Conservation (phyloP, 2,797 vertebrate species). For the Eulemur rubriventer region DNA sequence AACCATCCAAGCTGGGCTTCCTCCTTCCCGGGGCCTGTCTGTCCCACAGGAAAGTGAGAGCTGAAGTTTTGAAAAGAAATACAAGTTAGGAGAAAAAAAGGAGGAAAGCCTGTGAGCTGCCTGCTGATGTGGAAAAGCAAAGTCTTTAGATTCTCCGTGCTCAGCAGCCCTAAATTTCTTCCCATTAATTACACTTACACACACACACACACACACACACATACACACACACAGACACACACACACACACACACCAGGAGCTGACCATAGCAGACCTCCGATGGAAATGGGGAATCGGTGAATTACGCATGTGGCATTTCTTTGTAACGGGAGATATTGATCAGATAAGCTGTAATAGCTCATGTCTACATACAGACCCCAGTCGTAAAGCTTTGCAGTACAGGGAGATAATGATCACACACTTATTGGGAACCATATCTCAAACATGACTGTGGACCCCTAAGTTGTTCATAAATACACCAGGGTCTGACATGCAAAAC, state of each 20-base stretch:
- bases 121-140: not conserved
- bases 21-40: not conserved
- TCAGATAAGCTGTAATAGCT: slow-evolving; percentile 76
- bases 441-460: not conserved
- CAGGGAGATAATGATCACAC: slow-evolving; percentile 18
- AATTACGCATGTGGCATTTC: slow-evolving; percentile 77
- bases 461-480: not conserved
- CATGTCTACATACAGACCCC: slow-evolving; percentile 68
- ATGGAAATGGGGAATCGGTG: slow-evolving; percentile 69
- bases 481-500: not conserved
- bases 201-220: not conserved
- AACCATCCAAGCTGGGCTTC: not conserved
- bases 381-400: slow-evolving; percentile 60
- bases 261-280: slow-evolving; percentile 54
- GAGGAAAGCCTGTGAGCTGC: not conserved
- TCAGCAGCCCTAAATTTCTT: not conserved
- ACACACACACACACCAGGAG: not conserved
- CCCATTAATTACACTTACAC: not conserved
- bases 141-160: not conserved
- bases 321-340: slow-evolving; percentile 80
- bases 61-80: not conserved
- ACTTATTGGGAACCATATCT: slow-evolving; percentile 45
- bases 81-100: not conserved
- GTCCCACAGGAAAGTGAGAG: not conserved
- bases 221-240: not conserved